Conservation (phyloP, 2,113 vertebrate species). For the Pardalotus punctatus region DNA sequence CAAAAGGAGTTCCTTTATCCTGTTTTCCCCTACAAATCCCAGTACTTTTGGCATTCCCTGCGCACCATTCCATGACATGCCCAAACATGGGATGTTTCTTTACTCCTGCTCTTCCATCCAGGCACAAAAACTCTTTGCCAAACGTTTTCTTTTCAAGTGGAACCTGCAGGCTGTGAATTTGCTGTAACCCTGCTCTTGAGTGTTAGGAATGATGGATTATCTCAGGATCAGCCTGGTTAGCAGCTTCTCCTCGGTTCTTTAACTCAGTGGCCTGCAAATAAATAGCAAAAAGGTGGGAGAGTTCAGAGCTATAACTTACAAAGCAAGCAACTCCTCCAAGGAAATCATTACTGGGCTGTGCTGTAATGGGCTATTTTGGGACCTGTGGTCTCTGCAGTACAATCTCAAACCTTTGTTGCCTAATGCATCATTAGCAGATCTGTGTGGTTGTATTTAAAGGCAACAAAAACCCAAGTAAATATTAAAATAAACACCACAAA, state of each 20-base stretch:
- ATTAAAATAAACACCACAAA: background rate
- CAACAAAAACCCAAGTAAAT: background rate
- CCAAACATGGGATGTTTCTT: background rate
- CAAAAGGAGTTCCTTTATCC: background rate
- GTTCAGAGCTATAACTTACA: background rate
- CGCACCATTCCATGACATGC: background rate
- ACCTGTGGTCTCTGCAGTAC: background rate
- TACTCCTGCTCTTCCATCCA: background rate
- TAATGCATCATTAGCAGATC: background rate
- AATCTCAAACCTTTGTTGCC: conserved; percentile 15
- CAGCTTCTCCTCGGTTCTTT: background rate
- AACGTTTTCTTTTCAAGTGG: background rate
- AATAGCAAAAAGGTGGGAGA: background rate
- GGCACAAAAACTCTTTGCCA: background rate
- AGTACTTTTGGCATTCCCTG: fast-evolving
- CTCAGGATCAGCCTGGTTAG: background rate
- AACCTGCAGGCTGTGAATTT: background rate
- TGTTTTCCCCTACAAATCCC: background rate
- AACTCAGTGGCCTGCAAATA: background rate
- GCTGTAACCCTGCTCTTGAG: background rate
- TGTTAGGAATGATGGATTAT: background rate
- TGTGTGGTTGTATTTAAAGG: background rate
- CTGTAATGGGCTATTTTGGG: background rate
- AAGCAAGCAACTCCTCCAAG: background rate
- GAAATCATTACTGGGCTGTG: background rate